Conservation (phyloP, 2,888 invertebrate species). For the Sesia bembeciformis region DNA sequence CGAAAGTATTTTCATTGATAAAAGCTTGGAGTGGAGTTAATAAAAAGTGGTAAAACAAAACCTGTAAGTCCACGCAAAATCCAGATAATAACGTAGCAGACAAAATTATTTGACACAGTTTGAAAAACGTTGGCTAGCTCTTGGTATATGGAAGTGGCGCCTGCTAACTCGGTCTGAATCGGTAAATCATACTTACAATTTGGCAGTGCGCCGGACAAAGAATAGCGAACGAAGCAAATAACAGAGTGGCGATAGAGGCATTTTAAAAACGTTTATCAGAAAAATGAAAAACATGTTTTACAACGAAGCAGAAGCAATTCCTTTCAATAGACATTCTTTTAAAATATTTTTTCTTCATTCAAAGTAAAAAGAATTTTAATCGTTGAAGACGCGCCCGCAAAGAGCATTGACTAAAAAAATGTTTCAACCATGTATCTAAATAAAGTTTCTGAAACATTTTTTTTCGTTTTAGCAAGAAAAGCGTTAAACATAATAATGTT, state of each 20-base stretch:
- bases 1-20: neutral
- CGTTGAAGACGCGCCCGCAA: neutral
- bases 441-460: slow-evolving; percentile 2
- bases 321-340: neutral
- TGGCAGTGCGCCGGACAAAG: slow-evolving; percentile 52
- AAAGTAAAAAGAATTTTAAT: neutral
- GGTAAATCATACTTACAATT: slow-evolving; percentile 53
- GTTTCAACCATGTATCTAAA: neutral
- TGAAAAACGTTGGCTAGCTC: slow-evolving; percentile 41
- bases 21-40: neutral
- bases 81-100: neutral
- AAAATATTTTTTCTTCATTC: neutral
- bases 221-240: slow-evolving; percentile 11
- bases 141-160: slow-evolving; percentile 9
- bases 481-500: neutral
- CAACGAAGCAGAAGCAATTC: neutral
- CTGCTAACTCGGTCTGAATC: slow-evolving; percentile 20
- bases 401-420: too few relatives aligned
- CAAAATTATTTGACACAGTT: slow-evolving; percentile 30
- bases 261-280: neutral
- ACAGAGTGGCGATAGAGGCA: slow-evolving; percentile 3
- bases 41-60: neutral
- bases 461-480: neutral
- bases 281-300: neutral
- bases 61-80: neutral